Base-by-base conservation (phyloP, 1,140 invertebrate species). In the Capitella teleta region DNA sequence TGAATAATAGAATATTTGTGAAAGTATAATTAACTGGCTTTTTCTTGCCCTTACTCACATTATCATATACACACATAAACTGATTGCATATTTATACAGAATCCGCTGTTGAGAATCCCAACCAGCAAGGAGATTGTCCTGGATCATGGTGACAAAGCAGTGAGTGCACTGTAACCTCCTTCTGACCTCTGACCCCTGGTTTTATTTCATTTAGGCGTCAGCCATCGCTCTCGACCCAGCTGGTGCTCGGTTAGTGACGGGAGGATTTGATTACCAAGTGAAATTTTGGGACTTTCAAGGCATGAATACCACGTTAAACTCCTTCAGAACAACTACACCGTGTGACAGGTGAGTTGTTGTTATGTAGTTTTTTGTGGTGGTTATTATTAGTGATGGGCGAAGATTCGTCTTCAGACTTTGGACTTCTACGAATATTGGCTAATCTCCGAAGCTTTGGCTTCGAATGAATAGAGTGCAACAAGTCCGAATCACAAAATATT, bases 251-350 rank as follows among this genome's bases (percentile, higher is more conserved):
- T 71, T 98, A 12, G 87, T 90, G 0, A 86, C 87, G n/a, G 93
- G 94, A 8, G 72, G 76, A 5, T 80, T 89, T 23, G 92, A 98
- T 64, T 98, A 96, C 73, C 89, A 96, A 57, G 84, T 98, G 0
- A 85, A 84, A 50, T 87, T 98, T 56, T 98, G 90, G 89, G 94
- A 98, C 73, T 98, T 98, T 78, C 85, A 88, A 49, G 93, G 93
- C 6, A 97, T 98, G 91, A 92, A 98, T 70, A 79, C 84, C 0
- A 81, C 83, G 0, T 78, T 95, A 72, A 79, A 85, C 45, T 87
- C 87, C 55, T 98, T 97, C 64, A 78, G 94, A n/a, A 86, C 84
- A 0, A 71, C 96, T 5, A 81, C 85, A 56, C 94, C 94, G 0
- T 94, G 88, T 71, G 93, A 96, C 68, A 89, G 91, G 74, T 76